Evolutionary conservation across 1,140 invertebrate species (phyloP), one percentile per base, ranked within the genome.

Genomic region (Pectinophora gossypiella): DNA sequence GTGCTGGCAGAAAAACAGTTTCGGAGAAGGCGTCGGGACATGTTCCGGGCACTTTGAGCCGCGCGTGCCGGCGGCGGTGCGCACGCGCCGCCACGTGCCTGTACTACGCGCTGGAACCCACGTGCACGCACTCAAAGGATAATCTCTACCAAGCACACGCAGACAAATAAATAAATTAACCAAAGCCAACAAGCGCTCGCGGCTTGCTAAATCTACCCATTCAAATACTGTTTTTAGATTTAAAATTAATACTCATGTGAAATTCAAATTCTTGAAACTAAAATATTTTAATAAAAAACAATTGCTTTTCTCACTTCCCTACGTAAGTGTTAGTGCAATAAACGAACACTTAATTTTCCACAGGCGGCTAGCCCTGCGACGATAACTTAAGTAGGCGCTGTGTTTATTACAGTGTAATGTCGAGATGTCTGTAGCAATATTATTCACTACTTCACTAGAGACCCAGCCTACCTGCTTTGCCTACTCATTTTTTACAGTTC

Each of bases 131-230:
- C 73, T 68, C 65, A 19, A 51, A 23, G 76, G 81, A 82, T 85
- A 81, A 85, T 77, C 81, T 69, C 63, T 19, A 42, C 51, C 35
- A 52, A 71, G 59, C 78, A 82, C 73, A 82, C 64, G 78, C 77
- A 70, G 48, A 46, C 74, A 81, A 82, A 82, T 82, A 85, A 85
- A 85, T 85, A 81, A 85, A 82, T 85, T 81, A 85, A 80, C 67
- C 63, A 57, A 65, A 79, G 61, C 72, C 66, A n/a, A n/a, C n/a
- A n/a, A n/a, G 27, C 27, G n/a, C n/a, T 3, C n/a, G 52, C 45
- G 52, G 57, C 61, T 65, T 50, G 38, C 36, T 45, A 15, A 38
- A 51, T 56, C 51, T 61, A 9, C 27, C 9, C 27, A 32, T 32
- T n/a, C 1, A 1, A 32, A 32, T 12, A 32, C 27, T 32, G 27